phyloP scores from a whole-genome alignment of 2,888 invertebrate species.

The Amorpha juglandis region DNA sequence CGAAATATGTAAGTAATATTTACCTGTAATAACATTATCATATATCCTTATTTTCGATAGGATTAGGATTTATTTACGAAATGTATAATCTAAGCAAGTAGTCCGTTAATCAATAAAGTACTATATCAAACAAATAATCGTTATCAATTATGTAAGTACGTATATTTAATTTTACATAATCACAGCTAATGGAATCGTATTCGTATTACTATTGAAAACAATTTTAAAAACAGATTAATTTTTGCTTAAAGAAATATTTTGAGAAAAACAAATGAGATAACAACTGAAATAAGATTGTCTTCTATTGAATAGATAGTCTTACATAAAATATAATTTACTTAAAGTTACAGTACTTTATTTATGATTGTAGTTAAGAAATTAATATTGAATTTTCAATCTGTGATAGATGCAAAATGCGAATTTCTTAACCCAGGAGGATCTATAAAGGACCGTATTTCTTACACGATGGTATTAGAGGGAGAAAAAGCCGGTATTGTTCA shows the following conservation, averaged over 20 bases:
- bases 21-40: conserved; percentile 3
- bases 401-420: conserved; percentile 95
- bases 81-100: conserved; percentile 1
- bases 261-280: too few species aligned
- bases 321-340: too few species aligned
- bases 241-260: too few species aligned
- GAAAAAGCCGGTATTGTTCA: conserved; percentile 91
- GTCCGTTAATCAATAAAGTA: neutral
- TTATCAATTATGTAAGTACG: conserved; percentile 18
- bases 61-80: neutral
- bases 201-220: neutral
- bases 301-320: too few species aligned
- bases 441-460: conserved; percentile 95
- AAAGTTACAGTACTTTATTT: too few species aligned
- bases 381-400: conserved; percentile 7
- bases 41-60: neutral
- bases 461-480: conserved; percentile 96
- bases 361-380: neutral
- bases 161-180: conserved; percentile 2
- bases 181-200: neutral
- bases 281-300: too few species aligned
- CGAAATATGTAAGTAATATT: conserved; percentile 89
- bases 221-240: too few species aligned
- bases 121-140: conserved; percentile 23
- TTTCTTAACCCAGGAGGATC: conserved; percentile 98